phyloP scores from a whole-genome alignment of 2,113 vertebrate genomes.

The Microtus richardsoni region DNA sequence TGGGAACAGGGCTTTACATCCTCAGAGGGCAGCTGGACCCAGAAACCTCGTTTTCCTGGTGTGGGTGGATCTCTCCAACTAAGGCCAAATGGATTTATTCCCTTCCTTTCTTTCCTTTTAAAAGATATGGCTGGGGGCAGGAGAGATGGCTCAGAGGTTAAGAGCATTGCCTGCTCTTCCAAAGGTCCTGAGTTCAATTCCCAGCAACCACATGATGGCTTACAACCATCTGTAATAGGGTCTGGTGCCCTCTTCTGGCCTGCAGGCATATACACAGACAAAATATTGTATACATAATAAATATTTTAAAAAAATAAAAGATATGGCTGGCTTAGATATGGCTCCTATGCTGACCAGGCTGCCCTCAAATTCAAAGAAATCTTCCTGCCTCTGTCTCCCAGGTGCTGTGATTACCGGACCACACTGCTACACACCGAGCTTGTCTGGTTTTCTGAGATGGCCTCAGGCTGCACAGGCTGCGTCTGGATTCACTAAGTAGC shows the following conservation, averaged over 20 bases:
- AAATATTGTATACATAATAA: too few relatives aligned
- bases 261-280: too few relatives aligned
- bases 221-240: too few relatives aligned
- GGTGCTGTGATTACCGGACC: background rate
- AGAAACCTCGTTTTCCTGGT: background rate
- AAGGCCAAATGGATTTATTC: background rate
- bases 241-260: too few relatives aligned
- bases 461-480: background rate
- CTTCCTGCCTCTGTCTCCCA: background rate
- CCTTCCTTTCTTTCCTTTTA: too few relatives aligned
- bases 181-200: too few relatives aligned
- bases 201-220: too few relatives aligned
- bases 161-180: too few relatives aligned
- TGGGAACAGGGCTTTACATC: background rate
- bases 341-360: background rate
- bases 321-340: background rate
- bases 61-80: background rate
- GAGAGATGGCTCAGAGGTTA: too few relatives aligned
- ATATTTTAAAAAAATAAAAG: background rate
- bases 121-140: background rate
- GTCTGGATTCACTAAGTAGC: background rate
- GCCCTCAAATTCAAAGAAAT: background rate
- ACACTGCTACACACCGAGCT: background rate
- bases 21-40: background rate
- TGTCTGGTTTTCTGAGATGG: background rate